Base-by-base conservation (phyloP, 2,113 vertebrate genomes). In the Scolopax mira region DNA sequence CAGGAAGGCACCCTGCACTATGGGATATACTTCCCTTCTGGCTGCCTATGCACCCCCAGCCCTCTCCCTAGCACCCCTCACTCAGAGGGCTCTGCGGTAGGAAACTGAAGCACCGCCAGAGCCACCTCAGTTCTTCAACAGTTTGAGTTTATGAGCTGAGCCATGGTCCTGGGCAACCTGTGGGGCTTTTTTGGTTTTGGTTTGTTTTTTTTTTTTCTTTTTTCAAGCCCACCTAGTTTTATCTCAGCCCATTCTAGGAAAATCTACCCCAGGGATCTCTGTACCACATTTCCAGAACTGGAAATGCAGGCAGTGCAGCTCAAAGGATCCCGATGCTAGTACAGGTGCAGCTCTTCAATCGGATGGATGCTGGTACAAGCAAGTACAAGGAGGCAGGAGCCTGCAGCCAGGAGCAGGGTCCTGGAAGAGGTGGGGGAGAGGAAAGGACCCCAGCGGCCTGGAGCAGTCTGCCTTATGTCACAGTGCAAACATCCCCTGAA, bases 71-170 rank as follows among this genome's bases (percentile, higher is more conserved):
- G 41, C 12, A 69, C 8, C 11, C 33, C 52, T 33, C 10, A 6
- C 4, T 70, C 0, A 0, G 10, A 2, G 4, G 49, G 35, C 8
- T 93, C 69, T 65, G 10, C 2, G 0, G 37, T 6, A 62, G 12
- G 49, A 93, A 78, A 18, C 18, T 1, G 3, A 88, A 79, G 27
- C 30, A 83, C 18, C 27, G 57, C 28, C 62, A 69, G 35, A 77
- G 22, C 10, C 58, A 28, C 57, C 18, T 88, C 60, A n/a, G 11
- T 13, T 70, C 41, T 69, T 48, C 5, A 25, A 51, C 31, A 57
- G 24, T 41, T 80, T 58, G 37, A 57, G 22, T 37, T 73, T 62
- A 44, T 78, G 51, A 77, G 13, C 41, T 51, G 49, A 80, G 37
- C n/a, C 35, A 51, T 0, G 0, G 41, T 15, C 33, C 35, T 52